Conservation (phyloP, 2,113 vertebrate species). For the Telmatochromis brachygnathus region DNA sequence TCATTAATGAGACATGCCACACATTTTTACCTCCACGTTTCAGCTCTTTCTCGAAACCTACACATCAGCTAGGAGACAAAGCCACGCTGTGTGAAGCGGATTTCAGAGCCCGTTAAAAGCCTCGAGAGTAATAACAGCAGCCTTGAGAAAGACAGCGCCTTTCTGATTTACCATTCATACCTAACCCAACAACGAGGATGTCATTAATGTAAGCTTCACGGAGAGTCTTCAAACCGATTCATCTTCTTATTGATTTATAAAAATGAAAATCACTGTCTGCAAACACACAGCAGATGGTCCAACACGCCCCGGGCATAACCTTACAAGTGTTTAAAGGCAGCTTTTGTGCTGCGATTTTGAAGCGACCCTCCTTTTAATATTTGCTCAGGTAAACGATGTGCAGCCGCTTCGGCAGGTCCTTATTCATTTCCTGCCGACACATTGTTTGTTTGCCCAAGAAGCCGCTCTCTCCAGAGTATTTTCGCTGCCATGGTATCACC, state of each 20-base stretch:
- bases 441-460: conserved; percentile 43
- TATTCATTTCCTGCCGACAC: conserved; percentile 40
- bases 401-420: neutral
- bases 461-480: conserved; percentile 31
- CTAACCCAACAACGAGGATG: neutral
- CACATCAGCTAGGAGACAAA: conserved; percentile 4
- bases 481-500: conserved; percentile 53
- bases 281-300: neutral
- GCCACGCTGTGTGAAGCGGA: neutral
- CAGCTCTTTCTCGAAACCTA: conserved; percentile 16
- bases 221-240: neutral
- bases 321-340: neutral
- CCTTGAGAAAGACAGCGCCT: neutral
- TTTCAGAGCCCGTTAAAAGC: neutral
- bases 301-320: neutral
- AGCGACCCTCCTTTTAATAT: conserved; percentile 3
- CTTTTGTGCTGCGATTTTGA: neutral
- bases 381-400: neutral
- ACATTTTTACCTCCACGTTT: neutral
- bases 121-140: neutral
- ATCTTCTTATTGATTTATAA: neutral
- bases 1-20: conserved; percentile 25
- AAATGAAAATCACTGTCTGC: neutral
- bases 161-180: conserved; percentile 1
- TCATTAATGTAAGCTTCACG: neutral